phyloP scores from a whole-genome alignment of 2,113 vertebrate genomes.

The Onychorhynchus coronatus region DNA sequence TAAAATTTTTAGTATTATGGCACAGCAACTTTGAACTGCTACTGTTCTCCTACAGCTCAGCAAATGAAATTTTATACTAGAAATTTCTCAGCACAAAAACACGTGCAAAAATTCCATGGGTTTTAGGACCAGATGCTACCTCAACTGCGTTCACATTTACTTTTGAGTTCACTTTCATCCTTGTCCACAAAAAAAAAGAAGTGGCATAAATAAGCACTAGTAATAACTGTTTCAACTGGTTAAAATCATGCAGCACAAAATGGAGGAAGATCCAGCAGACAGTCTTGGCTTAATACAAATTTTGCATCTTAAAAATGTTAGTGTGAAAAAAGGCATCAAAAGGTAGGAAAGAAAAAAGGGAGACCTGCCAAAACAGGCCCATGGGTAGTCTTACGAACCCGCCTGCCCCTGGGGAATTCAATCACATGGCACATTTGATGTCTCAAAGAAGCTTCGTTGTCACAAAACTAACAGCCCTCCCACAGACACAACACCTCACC shows the following conservation, averaged over 20 bases:
- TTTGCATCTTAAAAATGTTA: not conserved
- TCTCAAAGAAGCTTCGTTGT: accelerated
- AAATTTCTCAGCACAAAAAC: not conserved
- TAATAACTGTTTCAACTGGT: not conserved
- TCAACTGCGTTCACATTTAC: not conserved
- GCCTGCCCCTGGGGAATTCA: not conserved
- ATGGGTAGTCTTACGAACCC: not conserved
- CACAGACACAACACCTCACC: not conserved
- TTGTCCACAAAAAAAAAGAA: not conserved
- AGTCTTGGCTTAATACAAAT: not conserved
- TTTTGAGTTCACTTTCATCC: not conserved
- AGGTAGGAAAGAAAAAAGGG: not conserved
- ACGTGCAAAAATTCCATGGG: not conserved
- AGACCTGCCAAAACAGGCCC: not conserved
- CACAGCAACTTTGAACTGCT: not conserved
- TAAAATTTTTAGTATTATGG: not conserved
- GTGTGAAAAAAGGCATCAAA: not conserved
- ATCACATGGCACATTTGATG: accelerated
- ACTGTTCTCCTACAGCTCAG: not conserved
- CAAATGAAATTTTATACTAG: not conserved
- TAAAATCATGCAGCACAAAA: not conserved
- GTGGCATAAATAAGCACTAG: not conserved
- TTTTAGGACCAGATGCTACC: not conserved
- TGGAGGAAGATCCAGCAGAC: not conserved
- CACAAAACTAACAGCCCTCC: not conserved